These are phyloP conservation scores for Stictocephala bisonia DNA, from an alignment of 2,888 invertebrate genomes.

Conservation along the genomic window DNA sequence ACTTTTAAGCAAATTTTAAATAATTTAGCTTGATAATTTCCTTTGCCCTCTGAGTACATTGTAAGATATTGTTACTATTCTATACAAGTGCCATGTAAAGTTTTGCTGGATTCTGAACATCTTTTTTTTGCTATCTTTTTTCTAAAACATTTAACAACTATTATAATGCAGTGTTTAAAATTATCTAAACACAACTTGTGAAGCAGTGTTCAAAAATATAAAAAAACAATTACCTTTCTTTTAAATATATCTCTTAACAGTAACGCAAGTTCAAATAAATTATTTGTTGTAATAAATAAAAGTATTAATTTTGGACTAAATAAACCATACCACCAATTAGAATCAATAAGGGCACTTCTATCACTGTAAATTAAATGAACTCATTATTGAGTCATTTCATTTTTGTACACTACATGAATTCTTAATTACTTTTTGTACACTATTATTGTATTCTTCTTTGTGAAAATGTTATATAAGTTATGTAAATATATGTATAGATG, in stretches of 20 bases:
- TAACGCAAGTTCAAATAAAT: too few relatives aligned
- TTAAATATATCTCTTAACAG: too few relatives aligned
- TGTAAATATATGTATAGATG: conserved; percentile 36
- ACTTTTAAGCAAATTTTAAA: conserved; percentile 16
- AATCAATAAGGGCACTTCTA: too few relatives aligned
- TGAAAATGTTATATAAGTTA: background rate
- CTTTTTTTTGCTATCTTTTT: background rate
- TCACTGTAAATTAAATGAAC: too few relatives aligned
- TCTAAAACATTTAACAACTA: conserved; percentile 8
- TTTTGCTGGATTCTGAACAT: conserved; percentile 29
- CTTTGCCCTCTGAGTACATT: conserved; percentile 3
- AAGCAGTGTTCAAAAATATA: too few relatives aligned
- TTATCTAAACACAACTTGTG: too few relatives aligned
- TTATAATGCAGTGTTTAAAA: background rate
- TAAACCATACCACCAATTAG: too few relatives aligned
- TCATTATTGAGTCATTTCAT: too few relatives aligned
- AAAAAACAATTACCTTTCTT: too few relatives aligned
- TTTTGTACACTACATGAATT: background rate
- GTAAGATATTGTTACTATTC: conserved; percentile 36
- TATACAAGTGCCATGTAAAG: conserved; percentile 41
- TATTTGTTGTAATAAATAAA: too few relatives aligned
- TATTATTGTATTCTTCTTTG: background rate
- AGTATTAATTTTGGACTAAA: too few relatives aligned
- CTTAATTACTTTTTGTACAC: background rate
- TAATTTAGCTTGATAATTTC: conserved; percentile 24